These are phyloP conservation scores for Thrips palmi DNA, from an alignment of 1,140 invertebrate genomes.

Conservation along the genomic window DNA sequence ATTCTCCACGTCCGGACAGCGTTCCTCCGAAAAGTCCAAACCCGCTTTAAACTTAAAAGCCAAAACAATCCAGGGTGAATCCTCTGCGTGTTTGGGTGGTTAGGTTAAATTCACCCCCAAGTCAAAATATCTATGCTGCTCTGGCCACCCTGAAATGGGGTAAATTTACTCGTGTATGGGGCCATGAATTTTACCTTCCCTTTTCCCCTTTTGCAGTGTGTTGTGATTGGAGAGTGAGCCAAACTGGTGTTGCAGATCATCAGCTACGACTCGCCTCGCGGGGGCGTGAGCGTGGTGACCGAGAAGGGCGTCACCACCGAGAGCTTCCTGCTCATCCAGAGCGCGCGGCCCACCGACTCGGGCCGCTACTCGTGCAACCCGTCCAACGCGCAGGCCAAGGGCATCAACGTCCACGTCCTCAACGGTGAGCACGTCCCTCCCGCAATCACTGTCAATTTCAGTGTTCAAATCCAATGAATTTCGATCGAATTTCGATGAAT, in stretches of 20 bases:
- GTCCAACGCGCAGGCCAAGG: constrained; percentile 70
- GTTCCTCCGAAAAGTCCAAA: no score
- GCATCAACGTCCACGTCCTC: constrained; percentile 71
- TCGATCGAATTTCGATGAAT: not conserved
- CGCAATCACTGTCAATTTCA: not conserved
- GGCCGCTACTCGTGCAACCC: constrained; percentile 70
- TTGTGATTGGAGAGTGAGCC: no score
- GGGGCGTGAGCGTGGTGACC: constrained; percentile 57
- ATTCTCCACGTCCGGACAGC: no score
- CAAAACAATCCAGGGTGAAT: no score
- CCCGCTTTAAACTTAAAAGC: no score
- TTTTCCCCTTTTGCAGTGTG: no score
- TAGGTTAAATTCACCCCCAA: no score
- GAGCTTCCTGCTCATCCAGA: constrained; percentile 63
- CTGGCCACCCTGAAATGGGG: no score
- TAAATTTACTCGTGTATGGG: no score
- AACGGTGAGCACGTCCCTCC: constrained; percentile 55
- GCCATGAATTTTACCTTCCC: no score
- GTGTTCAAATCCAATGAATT: constrained; percentile 3
- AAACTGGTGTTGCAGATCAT: constrained; percentile 49
- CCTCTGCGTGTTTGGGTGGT: no score
- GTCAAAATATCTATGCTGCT: no score
- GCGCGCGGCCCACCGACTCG: constrained; percentile 55
- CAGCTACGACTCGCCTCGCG: constrained; percentile 51
- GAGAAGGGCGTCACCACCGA: constrained; percentile 70